These are phyloP conservation scores for Hexactinellida sp. DNA, from an alignment of 37 sponge, comb jelly and placozoan species.

Conservation along the genomic window DNA sequence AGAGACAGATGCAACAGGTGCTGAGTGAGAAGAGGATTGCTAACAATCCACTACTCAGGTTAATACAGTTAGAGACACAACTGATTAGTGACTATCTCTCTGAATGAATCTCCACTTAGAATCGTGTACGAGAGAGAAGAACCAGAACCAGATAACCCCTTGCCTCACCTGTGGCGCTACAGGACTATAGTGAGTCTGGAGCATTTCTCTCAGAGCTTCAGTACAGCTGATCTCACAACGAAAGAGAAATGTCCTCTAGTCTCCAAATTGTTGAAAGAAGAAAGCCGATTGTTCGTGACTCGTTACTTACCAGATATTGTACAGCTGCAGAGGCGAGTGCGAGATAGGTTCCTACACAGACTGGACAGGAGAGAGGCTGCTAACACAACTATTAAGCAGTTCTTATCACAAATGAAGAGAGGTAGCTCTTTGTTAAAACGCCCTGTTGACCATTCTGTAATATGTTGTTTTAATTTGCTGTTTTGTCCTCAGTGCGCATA, in stretches of 20 bases:
- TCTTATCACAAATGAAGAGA: background rate
- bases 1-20: background rate
- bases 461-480: background rate
- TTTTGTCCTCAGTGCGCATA: no score
- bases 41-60: conserved; percentile 9
- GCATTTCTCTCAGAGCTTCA: conserved; percentile 8
- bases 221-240: background rate
- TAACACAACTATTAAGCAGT: background rate
- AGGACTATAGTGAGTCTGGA: background rate
- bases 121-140: conserved; percentile 3
- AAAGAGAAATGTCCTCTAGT: background rate
- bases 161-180: conserved; percentile 2
- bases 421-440: background rate
- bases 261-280: background rate
- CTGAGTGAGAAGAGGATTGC: background rate
- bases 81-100: no score
- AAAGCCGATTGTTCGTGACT: background rate
- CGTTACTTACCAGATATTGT: conserved; percentile 12
- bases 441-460: background rate
- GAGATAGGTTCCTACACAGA: background rate
- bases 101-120: no score
- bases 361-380: background rate
- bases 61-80: background rate
- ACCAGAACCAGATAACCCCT: background rate
- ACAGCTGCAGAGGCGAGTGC: background rate